Base-by-base conservation (phyloP, 2,797 vertebrate genomes). In the Crenichthys baileyi region DNA sequence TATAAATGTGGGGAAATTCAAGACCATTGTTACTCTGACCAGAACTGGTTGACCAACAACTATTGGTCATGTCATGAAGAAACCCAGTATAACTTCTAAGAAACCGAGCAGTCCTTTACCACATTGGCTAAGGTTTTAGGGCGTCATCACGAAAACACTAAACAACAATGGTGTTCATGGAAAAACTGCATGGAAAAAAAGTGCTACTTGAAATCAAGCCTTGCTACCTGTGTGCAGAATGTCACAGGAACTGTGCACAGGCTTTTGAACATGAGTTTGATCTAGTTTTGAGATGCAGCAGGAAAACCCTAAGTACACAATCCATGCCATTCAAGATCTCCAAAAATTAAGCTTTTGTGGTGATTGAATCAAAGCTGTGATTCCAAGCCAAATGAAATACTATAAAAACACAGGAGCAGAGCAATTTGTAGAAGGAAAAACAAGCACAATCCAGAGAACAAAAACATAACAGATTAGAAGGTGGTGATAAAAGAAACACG, bases 1-100 rank as follows among this genome's bases (percentile, higher is more conserved):
- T 51, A 50, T 70, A 72, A 72, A 78, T 78, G 16, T 68, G 68
- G 50, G 20, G 70, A 72, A 63, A 72, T 39, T 72, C 70, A n/a
- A 78, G 29, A 50, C 31, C 58, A 26, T 61, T 72, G 77, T 78
- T 72, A 72, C 36, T 60, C 44, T 71, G 22, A 16, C 55, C 58
- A 72, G 70, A 18, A 44, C 70, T 53, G 58, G 70, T 53, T 13
- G n/a, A 61, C 46, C 39, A 65, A 41, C 60, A 53, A 55, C 7
- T 39, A 53, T 65, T 7, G 48, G 29, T 67, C 60, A 36, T 20
- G 29, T 75, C 75, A 68, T 50, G 13, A 73, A 65, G 16, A n/a
- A 79, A 73, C 56, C 46, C 56, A 31, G 36, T 56, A 55, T 70
- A 70, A 68, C n/a, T 46, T 70, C 39, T 46, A 61, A 71, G 68